A percentile compares a stretch with the other conserved stretches of the same genome.
Evolutionary conservation across 1,140 invertebrate species (phyloP).

Genomic region (Ephestia elutella): DNA sequence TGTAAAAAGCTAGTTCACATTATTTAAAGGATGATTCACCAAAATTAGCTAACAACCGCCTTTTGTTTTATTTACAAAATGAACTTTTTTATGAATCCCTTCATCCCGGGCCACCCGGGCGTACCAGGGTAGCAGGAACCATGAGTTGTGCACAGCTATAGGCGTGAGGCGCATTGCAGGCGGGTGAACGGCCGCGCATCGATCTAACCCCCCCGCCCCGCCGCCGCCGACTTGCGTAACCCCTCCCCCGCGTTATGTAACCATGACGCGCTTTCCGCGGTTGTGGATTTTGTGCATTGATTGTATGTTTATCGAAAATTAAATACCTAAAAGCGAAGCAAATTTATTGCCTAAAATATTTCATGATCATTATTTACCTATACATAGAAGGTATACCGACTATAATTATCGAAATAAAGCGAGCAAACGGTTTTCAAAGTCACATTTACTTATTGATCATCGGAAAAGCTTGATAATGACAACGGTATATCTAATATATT

Average conservation of each 20-base stretch:
- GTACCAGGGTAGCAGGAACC: constrained; percentile 53
- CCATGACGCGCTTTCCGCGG: constrained; percentile 34
- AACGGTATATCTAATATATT: no score
- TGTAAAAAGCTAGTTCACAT: no score
- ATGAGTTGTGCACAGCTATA: constrained; percentile 25
- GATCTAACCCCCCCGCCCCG: constrained; percentile 36
- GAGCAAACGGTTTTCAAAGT: no score
- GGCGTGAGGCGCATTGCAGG: constrained; percentile 59
- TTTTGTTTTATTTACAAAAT: no score
- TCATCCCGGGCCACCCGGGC: background rate
- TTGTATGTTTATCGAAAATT: background rate
- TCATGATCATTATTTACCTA: no score
- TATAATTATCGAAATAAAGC: no score
- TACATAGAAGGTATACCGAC: no score
- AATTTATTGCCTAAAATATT: no score
- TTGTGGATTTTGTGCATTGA: constrained; percentile 28
- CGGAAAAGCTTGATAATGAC: no score
- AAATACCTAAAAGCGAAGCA: background rate
- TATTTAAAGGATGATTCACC: no score
- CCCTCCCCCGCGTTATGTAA: constrained; percentile 57
- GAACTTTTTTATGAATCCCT: background rate
- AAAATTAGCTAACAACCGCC: no score
- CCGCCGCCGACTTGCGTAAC: constrained; percentile 44
- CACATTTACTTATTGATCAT: no score
- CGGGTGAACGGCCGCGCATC: constrained; percentile 69